phyloP scores from a whole-genome alignment of 1,140 invertebrate species.

The Brachionus calyciflorus region DNA sequence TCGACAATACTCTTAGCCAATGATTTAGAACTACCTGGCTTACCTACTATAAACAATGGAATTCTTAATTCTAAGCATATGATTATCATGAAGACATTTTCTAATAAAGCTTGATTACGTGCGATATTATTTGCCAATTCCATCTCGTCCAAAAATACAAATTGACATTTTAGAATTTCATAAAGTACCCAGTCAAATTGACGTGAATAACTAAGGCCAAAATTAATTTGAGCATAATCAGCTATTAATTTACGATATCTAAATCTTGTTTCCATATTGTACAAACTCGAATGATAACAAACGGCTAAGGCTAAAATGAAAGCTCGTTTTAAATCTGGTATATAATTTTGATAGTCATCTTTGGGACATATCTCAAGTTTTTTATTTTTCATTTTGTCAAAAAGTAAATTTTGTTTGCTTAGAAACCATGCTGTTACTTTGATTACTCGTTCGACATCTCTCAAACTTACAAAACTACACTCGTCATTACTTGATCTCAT shows the following conservation, averaged over 20 bases:
- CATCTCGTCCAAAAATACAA: constrained; percentile 52
- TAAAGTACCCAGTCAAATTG: not conserved
- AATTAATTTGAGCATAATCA: constrained; percentile 49
- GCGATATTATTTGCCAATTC: constrained; percentile 53
- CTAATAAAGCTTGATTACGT: constrained; percentile 54
- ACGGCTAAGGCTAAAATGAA: constrained; percentile 53
- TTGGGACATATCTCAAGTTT: not conserved
- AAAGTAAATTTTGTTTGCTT: not conserved
- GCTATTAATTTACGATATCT: not conserved
- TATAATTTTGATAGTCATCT: not conserved
- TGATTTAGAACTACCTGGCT: constrained; percentile 58
- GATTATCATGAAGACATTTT: constrained; percentile 57
- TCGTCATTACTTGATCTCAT: constrained; percentile 55
- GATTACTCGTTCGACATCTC: constrained; percentile 54
- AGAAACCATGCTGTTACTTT: constrained; percentile 49
- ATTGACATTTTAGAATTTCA: constrained; percentile 51
- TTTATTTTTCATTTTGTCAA: constrained; percentile 1
- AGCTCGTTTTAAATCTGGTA: constrained; percentile 47
- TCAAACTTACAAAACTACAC: constrained; percentile 58
- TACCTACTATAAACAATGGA: constrained; percentile 56
- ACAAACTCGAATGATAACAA: constrained; percentile 53
- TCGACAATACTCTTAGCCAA: constrained; percentile 54
- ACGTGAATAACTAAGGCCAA: not conserved
- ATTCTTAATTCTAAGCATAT: constrained; percentile 54
- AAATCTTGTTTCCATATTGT: not conserved